phyloP scores from a whole-genome alignment of 2,797 vertebrate genomes.

The Notolabrus celidotus region DNA sequence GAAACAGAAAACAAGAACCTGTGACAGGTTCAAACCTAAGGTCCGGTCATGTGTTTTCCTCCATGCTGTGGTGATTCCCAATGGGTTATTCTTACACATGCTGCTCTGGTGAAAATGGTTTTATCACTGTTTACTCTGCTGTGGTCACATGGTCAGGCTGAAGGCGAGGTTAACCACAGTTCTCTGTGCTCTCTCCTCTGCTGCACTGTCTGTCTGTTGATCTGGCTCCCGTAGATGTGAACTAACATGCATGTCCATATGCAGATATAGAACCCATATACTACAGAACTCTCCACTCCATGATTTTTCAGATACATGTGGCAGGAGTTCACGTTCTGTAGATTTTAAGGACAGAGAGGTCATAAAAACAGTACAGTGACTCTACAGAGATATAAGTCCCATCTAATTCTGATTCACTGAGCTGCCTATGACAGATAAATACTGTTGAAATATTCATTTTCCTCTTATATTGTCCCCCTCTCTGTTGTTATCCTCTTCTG shows the following conservation, averaged over 20 bases:
- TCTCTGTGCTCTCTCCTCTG: constrained; percentile 21
- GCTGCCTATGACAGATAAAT: too few relatives aligned
- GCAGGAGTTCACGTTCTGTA: constrained; percentile 28
- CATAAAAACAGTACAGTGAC: neutral
- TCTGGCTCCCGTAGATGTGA: constrained; percentile 18
- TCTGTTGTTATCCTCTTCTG: too few relatives aligned
- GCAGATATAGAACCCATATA: constrained; percentile 16
- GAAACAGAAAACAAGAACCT: neutral
- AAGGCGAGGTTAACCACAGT: constrained; percentile 53
- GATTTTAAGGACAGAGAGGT: constrained; percentile 3
- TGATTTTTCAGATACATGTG: constrained; percentile 25
- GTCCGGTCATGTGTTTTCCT: neutral
- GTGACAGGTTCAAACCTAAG: neutral
- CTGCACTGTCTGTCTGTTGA: neutral
- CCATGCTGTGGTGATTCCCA: constrained; percentile 19
- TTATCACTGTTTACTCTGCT: constrained; percentile 61
- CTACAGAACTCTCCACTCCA: neutral
- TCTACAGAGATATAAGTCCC: too few relatives aligned
- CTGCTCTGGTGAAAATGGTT: constrained; percentile 25
- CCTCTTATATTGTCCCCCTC: too few relatives aligned
- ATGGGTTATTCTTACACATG: constrained; percentile 23
- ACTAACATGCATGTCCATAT: constrained; percentile 25
- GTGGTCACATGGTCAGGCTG: constrained; percentile 64
- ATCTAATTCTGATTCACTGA: too few relatives aligned
- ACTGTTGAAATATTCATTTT: too few relatives aligned